Percentiles rank a stretch among this genome's conserved stretches.
These are phyloP conservation scores for Corythornis madagascariensis DNA, from an alignment of 2,113 vertebrate genomes.

Conservation along the genomic window DNA sequence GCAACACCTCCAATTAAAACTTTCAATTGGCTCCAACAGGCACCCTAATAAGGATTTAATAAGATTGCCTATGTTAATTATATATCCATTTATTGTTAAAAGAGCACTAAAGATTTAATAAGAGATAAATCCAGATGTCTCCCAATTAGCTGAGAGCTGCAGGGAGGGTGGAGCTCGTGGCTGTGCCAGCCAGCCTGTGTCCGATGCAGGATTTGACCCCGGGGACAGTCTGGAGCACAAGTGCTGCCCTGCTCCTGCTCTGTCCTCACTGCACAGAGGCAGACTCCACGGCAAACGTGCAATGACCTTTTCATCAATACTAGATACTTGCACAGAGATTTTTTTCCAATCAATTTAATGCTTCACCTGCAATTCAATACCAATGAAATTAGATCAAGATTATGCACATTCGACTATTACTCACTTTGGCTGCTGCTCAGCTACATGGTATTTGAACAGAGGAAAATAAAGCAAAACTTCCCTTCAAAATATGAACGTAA, in stretches of 20 bases:
- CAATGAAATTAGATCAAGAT: slow-evolving; percentile 20
- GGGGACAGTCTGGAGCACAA: background rate
- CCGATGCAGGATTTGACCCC: background rate
- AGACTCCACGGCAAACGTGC: background rate
- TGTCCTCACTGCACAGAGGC: background rate
- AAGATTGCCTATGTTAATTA: slow-evolving; percentile 16
- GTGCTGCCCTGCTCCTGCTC: background rate
- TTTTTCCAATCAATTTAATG: slow-evolving; percentile 7
- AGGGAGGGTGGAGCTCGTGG: background rate
- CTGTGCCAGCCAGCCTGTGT: fast-evolving
- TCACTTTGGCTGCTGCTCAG: background rate
- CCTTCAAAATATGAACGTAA: background rate
- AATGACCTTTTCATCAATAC: slow-evolving; percentile 35
- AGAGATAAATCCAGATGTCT: slow-evolving; percentile 18
- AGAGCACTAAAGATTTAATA: slow-evolving; percentile 1
- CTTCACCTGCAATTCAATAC: slow-evolving; percentile 43
- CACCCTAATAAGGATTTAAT: background rate
- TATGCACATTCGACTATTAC: background rate
- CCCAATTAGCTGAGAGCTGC: slow-evolving; percentile 12
- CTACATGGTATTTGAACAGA: background rate
- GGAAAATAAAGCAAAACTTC: background rate
- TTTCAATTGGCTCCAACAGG: background rate
- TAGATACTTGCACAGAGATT: background rate
- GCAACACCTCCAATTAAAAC: background rate
- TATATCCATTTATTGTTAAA: slow-evolving; percentile 14